Evolutionary conservation across 2,797 vertebrate genomes (phyloP).

Genomic region (Ambastaia sidthimunki): DNA sequence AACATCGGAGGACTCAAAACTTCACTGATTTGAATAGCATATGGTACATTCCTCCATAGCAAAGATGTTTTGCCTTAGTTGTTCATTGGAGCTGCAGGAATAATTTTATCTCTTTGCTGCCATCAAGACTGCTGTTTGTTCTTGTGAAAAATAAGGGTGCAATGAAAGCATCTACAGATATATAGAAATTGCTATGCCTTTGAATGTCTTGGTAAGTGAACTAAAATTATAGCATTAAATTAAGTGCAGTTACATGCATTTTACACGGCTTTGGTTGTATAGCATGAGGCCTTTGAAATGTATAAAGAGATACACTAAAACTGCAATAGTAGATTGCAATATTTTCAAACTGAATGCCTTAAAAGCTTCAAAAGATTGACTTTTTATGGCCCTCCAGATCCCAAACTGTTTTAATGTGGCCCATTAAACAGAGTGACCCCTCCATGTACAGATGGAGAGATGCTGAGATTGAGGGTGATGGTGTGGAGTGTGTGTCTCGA

Average conservation of each 20-base stretch:
- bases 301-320: conserved; percentile 1
- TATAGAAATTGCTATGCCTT: conserved; percentile 16
- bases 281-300: conserved; percentile 4
- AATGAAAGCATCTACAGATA: conserved; percentile 7
- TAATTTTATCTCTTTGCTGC: not conserved
- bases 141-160: not conserved
- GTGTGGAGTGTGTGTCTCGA: conserved; percentile 52
- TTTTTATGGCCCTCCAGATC: not conserved
- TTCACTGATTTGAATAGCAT: not conserved
- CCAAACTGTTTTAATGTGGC: not conserved
- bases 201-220: conserved; percentile 4
- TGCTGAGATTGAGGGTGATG: not conserved
- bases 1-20: not conserved
- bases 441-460: not conserved
- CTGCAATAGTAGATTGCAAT: not conserved
- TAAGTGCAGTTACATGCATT: conserved; percentile 9
- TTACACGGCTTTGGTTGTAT: conserved; percentile 12
- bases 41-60: not conserved
- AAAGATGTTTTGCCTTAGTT: not conserved
- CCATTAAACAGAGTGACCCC: not conserved
- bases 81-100: not conserved
- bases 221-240: conserved; percentile 34
- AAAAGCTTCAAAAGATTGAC: conserved; percentile 2
- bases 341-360: conserved; percentile 23
- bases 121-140: not conserved